Conservation (phyloP, 2,797 vertebrate genomes). For the Enteromius viviparus region DNA sequence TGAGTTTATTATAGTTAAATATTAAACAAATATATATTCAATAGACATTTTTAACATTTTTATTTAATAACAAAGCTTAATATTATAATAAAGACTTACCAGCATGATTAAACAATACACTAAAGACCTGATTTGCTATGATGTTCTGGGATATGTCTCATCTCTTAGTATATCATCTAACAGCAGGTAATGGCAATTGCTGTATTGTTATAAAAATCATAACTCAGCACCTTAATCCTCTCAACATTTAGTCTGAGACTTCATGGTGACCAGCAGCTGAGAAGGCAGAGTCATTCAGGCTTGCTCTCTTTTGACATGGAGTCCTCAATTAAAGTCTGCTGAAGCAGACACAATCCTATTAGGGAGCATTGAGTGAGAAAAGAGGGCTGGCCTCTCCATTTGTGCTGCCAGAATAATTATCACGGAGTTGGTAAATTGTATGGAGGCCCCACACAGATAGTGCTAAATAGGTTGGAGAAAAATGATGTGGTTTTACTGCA, state of each 20-base stretch:
- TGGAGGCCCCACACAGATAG: slow-evolving; percentile 71
- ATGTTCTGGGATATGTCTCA: slow-evolving; percentile 24
- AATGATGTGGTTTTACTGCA: slow-evolving; percentile 34
- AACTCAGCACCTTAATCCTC: slow-evolving; percentile 71
- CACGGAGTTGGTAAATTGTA: slow-evolving; percentile 84
- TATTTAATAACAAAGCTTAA: not conserved
- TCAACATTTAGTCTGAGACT: slow-evolving; percentile 73
- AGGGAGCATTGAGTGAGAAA: slow-evolving; percentile 81
- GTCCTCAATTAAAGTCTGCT: slow-evolving; percentile 88
- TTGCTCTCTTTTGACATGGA: slow-evolving; percentile 82
- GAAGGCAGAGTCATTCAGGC: slow-evolving; percentile 73
- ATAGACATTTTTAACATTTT: not conserved
- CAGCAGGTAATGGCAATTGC: slow-evolving; percentile 49
- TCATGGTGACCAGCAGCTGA: slow-evolving; percentile 75
- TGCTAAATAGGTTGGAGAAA: slow-evolving; percentile 52
- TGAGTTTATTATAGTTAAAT: not conserved
- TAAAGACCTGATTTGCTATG: not conserved
- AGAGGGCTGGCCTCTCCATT: slow-evolving; percentile 73
- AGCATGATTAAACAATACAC: not conserved
- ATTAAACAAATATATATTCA: not conserved
- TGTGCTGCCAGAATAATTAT: slow-evolving; percentile 85
- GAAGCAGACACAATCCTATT: slow-evolving; percentile 92
- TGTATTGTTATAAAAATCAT: slow-evolving; percentile 59
- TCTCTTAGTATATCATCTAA: slow-evolving; percentile 42
- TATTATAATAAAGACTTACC: not conserved